phyloP scores from a whole-genome alignment of 2,888 invertebrate genomes.

The Drosophila paracracens region DNA sequence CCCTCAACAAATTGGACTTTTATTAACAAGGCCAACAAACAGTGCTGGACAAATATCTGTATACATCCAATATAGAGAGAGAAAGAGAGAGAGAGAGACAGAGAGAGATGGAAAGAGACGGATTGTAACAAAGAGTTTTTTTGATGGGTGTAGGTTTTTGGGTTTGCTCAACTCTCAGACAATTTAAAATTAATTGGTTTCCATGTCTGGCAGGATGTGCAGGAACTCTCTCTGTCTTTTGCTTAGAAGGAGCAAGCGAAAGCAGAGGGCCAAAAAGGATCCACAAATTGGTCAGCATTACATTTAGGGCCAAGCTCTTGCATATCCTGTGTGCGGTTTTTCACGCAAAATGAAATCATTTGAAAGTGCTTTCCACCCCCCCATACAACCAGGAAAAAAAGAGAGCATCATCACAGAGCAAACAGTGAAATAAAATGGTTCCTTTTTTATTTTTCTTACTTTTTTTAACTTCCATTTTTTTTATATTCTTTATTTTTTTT shows the following conservation, averaged over 20 bases:
- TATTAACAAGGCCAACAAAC: conserved; percentile 62
- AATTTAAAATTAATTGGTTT: conserved; percentile 80
- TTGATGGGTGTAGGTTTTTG: conserved; percentile 41
- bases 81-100: not conserved
- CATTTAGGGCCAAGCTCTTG: conserved; percentile 27
- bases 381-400: conserved; percentile 18
- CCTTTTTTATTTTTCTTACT: conserved; percentile 30
- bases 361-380: conserved; percentile 62
- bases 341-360: conserved; percentile 76
- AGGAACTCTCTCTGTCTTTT: conserved; percentile 22
- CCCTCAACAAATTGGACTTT: conserved; percentile 65
- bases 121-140: conserved; percentile 28
- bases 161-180: conserved; percentile 63
- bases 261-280: conserved; percentile 32
- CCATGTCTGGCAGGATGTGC: conserved; percentile 65
- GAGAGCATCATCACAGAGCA: conserved; percentile 57
- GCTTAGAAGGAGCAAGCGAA: conserved; percentile 32
- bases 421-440: conserved; percentile 69
- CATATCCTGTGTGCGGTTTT: conserved; percentile 58
- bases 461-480: conserved; percentile 3
- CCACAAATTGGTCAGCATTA: conserved; percentile 69
- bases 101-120: not conserved
- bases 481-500: conserved; percentile 14
- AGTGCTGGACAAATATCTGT: conserved; percentile 41
- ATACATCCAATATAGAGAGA: not conserved